phyloP scores from a whole-genome alignment of 2,888 invertebrate species.

The Schizotus pectinicornis region DNA sequence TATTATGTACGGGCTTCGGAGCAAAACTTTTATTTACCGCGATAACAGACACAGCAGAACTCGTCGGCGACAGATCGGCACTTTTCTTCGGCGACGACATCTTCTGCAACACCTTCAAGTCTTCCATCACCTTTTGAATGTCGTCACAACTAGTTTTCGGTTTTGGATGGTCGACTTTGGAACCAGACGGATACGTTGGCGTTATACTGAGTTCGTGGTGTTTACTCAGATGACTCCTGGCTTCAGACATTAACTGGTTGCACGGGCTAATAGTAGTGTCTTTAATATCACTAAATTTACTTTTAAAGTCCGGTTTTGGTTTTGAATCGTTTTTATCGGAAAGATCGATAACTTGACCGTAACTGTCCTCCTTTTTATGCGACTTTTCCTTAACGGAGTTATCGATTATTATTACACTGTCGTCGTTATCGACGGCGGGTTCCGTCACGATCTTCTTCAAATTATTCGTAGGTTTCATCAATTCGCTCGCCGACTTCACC shows the following conservation, averaged over 20 bases:
- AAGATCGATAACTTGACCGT: conserved; percentile 53
- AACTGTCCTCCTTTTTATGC: conserved; percentile 29
- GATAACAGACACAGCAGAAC: conserved; percentile 56
- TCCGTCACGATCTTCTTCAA: conserved; percentile 4
- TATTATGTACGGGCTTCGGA: conserved; percentile 36
- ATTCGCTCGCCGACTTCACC: conserved; percentile 24
- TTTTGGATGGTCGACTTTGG: conserved; percentile 12
- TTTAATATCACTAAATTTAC: conserved; percentile 16
- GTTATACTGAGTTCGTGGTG: conserved; percentile 33
- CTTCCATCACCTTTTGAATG: conserved; percentile 60
- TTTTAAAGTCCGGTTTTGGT: conserved; percentile 14
- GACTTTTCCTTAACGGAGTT: conserved; percentile 1
- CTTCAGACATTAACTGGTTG: too few species aligned
- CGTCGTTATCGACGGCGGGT: conserved; percentile 10
- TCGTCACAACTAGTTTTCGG: conserved; percentile 44
- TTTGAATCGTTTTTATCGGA: conserved; percentile 39
- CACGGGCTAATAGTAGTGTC: background rate
- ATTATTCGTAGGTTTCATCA: conserved; percentile 21
- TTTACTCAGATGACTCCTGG: conserved; percentile 19
- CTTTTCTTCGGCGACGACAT: conserved; percentile 49
- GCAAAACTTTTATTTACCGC: conserved; percentile 53
- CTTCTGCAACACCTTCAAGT: conserved; percentile 59
- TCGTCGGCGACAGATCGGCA: conserved; percentile 33
- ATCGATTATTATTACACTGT: conserved; percentile 24
- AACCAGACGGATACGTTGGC: conserved; percentile 22